Conservation (phyloP, 2,888 invertebrate species). For the Ornithoptera priamus region DNA sequence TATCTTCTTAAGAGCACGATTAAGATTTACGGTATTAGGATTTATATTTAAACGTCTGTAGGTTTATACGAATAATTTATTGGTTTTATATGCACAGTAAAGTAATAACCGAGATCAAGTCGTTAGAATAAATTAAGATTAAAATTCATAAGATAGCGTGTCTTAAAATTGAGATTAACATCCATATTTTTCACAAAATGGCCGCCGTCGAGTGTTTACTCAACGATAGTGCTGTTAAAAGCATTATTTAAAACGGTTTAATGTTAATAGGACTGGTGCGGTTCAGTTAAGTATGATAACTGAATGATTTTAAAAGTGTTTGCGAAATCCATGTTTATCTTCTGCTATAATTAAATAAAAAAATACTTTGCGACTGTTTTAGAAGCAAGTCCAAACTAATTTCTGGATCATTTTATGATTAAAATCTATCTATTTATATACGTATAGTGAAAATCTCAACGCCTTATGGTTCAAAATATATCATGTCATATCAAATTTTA, state of each 20-base stretch:
- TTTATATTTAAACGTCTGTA: neutral
- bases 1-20: too few species aligned
- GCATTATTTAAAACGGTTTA: slow-evolving; percentile 19
- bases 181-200: slow-evolving; percentile 18
- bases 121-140: slow-evolving; percentile 15
- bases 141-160: slow-evolving; percentile 23
- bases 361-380: neutral
- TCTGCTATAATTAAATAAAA: neutral
- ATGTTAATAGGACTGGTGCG: slow-evolving; percentile 15
- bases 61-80: slow-evolving; percentile 3
- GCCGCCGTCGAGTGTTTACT: slow-evolving; percentile 14
- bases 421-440: too few species aligned
- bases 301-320: neutral
- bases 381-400: neutral
- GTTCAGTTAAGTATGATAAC: slow-evolving; percentile 10
- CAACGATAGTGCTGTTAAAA: slow-evolving; percentile 5
- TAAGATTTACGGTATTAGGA: neutral
- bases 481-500: too few species aligned
- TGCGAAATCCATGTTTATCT: neutral
- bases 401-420: too few species aligned
- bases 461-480: too few species aligned
- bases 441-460: too few species aligned
- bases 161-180: slow-evolving; percentile 17
- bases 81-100: neutral
- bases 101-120: slow-evolving; percentile 19